phyloP scores from a whole-genome alignment of 1,140 invertebrate genomes.

The Pseudomyrmex cubaensis region DNA sequence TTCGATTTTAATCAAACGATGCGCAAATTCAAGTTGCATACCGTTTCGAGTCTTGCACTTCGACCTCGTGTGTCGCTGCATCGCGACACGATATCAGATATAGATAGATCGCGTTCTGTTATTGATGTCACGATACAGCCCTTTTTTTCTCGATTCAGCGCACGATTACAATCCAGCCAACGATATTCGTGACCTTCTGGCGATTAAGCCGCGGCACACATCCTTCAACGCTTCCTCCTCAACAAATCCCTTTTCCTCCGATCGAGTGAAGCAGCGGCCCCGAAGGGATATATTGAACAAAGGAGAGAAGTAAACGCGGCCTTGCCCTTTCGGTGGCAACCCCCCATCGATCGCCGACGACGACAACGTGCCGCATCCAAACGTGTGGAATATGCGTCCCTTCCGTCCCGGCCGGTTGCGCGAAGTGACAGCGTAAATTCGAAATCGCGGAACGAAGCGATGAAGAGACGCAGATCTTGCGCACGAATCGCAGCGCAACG shows the following conservation, averaged over 20 bases:
- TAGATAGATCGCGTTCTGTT: not conserved
- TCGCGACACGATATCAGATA: not conserved
- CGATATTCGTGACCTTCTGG: conserved; percentile 25
- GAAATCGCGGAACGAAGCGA: not conserved
- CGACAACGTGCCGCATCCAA: no score
- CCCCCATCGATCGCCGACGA: conserved; percentile 49
- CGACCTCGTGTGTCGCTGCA: not conserved
- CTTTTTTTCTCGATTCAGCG: conserved; percentile 6
- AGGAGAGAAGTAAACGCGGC: conserved; percentile 39
- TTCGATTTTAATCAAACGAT: not conserved
- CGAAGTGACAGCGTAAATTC: conserved; percentile 8
- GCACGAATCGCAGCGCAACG: not conserved
- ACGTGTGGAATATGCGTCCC: conserved; percentile 39
- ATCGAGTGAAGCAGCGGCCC: conserved; percentile 32
- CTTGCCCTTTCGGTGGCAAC: conserved; percentile 54
- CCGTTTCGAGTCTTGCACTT: conserved; percentile 32
- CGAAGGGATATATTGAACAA: conserved; percentile 34
- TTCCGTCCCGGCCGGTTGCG: not conserved
- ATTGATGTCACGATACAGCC: not conserved
- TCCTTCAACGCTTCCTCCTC: conserved; percentile 14
- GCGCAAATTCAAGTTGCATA: not conserved
- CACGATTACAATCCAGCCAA: not conserved
- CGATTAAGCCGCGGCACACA: not conserved
- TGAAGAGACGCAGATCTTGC: conserved; percentile 26
- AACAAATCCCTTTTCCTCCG: not conserved